Evolutionary conservation across 2,113 vertebrate species (phyloP), one percentile per base, ranked within the genome.

Genomic region (Panthera tigris): DNA sequence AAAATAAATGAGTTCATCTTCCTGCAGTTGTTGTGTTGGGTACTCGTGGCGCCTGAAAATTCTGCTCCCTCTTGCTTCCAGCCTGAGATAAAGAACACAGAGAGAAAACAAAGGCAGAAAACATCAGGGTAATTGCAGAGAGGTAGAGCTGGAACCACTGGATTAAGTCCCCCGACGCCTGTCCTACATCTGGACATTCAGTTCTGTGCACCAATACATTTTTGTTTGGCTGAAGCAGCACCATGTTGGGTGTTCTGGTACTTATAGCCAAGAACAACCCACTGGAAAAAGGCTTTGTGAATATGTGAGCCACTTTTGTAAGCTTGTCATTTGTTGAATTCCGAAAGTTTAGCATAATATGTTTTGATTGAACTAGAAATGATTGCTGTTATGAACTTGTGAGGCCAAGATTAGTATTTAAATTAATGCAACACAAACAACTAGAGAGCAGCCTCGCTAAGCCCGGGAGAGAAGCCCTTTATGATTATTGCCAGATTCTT

Each of bases 391-490:
- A 91, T 41, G 80, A 95, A 96, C 86, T 16, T 71, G 31, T 23
- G 74, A 94, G 89, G 55, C 50, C 33, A 81, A 91, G 84, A 93
- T 97, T 68, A 78, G 87, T 63, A 92, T 93, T 96, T 88, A 94
- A 97, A 97, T 95, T 3, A 85, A 96, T 81, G 65, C 95, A 92
- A 84, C 7, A 48, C 80, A 95, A 78, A 84, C 33, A 80, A 94
- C 29, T 2, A 8, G 79, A 92, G 69, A 87, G 63, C 65, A 74
- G 61, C 31, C 97, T 95, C 84, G 39, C 73, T 84, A 48, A 84
- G 65, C 76, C 69, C 16, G 45, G 50, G 78, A 76, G 50, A 88
- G 85, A 73, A 39, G 36, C 63, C 19, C 63, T 55, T 79, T 33
- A 25, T 52, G 92, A 92, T 88, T 57, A 69, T n/a, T 85, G 80